A percentile compares a stretch with the other conserved stretches of the same genome.
Conservation (phyloP, 1,140 invertebrate genomes). For the Platorchestia sp. region DNA sequence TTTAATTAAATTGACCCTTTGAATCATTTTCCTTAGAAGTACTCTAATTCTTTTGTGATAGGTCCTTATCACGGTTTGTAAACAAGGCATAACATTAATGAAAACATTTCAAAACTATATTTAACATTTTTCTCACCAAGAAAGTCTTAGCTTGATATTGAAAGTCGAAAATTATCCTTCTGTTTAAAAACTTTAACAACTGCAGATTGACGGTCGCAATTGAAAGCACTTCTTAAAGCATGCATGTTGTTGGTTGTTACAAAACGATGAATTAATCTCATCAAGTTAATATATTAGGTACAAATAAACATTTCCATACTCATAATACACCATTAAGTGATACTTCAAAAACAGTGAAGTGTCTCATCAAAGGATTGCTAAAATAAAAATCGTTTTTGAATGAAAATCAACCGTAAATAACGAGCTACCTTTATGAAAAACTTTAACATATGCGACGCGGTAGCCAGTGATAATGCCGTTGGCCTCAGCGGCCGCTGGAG, state of each 20-base stretch:
- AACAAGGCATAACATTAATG: no score
- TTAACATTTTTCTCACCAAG: no score
- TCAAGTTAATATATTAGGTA: background rate
- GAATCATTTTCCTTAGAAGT: no score
- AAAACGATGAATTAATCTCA: background rate
- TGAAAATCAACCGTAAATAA: background rate
- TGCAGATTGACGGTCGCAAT: background rate
- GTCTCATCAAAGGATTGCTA: background rate
- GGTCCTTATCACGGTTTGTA: no score
- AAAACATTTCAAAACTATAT: no score
- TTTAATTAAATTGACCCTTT: no score
- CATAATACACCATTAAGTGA: background rate
- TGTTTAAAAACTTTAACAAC: no score
- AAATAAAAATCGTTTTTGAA: background rate
- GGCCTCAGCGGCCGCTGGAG: conserved; percentile 77
- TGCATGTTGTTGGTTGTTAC: background rate
- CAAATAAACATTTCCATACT: background rate
- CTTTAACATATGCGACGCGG: conserved; percentile 74
- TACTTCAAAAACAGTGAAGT: background rate
- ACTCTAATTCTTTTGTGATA: no score
- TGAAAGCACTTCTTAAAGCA: background rate
- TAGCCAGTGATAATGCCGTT: conserved; percentile 83
- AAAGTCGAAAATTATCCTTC: no score
- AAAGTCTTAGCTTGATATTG: no score
- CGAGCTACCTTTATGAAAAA: background rate